Base-by-base conservation (phyloP, 92 coral and sea anemone genomes). In the Heteractis magnifica region DNA sequence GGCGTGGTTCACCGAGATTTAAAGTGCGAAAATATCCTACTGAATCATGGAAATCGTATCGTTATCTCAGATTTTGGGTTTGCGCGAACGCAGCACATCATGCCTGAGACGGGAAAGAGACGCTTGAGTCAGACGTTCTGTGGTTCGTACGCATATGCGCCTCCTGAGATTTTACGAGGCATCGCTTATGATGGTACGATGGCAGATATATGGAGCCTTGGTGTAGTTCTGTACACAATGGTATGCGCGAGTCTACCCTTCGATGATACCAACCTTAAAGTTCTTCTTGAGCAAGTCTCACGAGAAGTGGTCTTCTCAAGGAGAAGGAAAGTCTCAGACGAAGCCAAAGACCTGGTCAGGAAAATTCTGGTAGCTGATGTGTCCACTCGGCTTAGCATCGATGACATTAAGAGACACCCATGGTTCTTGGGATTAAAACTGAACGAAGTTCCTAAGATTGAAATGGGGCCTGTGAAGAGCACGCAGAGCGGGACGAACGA, bases 61-160 rank as follows among this genome's bases (percentile, higher is more conserved):
- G 79, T 97, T 77, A 84, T 97, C 15, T 90, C 99, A 52, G 99
- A 97, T 83, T 97, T 97, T 82, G 99, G 99, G 56, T 97, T 97
- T 75, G 95, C 99, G 82, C 93, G 99, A 71, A 89, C 89, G 49
- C 98, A 94, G 79, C 94, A 92, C 50, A 79, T 90, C 8, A 86
- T 83, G 52, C 92, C 91, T 48, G 98, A 94, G 51, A 95, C 98
- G 6, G 94, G 88, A 51, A 97, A 86, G 83, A 85, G 99, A 58
- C 85, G 87, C n/a, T 79, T 94, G 65, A 97, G 99, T 81, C 92
- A 85, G 70, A 97, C 99, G 79, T 97, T 94, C 64, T 97, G 99
- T 65, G 99, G 99, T 3, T 97, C 99, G 0, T 97, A 97, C 77
- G 99, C 99, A 4, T 97, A 97, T 78, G 99, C 99, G 10, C 99